Evolutionary conservation across 2,888 invertebrate species (phyloP).

Genomic region (Cactoblastis cactorum): DNA sequence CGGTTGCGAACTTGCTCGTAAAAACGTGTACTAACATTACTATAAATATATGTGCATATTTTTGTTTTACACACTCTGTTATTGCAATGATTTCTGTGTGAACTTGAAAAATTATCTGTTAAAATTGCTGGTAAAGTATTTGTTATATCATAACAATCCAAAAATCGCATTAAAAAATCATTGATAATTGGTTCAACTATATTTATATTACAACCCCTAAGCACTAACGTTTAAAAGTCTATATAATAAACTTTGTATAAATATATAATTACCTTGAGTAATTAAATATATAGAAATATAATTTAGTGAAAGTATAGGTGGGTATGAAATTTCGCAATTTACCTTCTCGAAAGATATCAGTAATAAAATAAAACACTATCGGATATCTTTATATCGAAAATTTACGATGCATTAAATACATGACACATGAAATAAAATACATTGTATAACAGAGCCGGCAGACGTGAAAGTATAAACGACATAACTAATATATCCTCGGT

Average conservation of each 20-base stretch:
- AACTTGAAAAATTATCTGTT: neutral
- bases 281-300: too few relatives aligned
- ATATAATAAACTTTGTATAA: too few relatives aligned
- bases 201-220: too few relatives aligned
- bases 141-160: too few relatives aligned
- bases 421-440: slow-evolving; percentile 2
- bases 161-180: too few relatives aligned
- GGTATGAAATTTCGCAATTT: too few relatives aligned
- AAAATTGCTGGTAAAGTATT: too few relatives aligned
- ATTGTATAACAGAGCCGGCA: neutral
- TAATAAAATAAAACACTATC: neutral
- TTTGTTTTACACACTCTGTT: neutral
- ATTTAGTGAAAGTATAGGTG: too few relatives aligned
- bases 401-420: neutral
- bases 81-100: neutral
- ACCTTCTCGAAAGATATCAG: too few relatives aligned
- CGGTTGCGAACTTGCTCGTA: neutral
- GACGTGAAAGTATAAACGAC: neutral
- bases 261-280: too few relatives aligned
- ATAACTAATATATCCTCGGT: neutral
- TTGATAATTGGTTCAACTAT: too few relatives aligned
- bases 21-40: neutral
- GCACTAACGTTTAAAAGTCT: too few relatives aligned
- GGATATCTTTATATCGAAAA: neutral
- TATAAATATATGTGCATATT: neutral